Conservation (phyloP, 2,797 vertebrate genomes). For the Enteromius thamalakanensis region DNA sequence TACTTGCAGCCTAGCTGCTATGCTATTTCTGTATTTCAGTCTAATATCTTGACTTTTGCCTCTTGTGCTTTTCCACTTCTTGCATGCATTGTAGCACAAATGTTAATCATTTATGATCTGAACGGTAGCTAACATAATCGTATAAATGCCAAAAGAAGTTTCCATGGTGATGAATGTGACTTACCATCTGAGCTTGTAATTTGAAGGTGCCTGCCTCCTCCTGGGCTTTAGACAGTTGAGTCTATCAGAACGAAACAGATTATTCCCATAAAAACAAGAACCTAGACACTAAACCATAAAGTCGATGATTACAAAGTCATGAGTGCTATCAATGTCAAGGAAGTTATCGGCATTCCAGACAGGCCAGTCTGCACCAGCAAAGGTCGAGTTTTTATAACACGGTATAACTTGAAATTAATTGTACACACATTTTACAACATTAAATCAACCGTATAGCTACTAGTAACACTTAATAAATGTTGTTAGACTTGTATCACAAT, state of each 20-base stretch:
- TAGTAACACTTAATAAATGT: not conserved
- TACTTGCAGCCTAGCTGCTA: not conserved
- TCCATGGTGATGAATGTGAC: slow-evolving; percentile 56
- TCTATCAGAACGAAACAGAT: slow-evolving; percentile 72
- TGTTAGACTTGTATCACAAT: not conserved
- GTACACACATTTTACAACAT: not conserved
- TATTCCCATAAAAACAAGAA: slow-evolving; percentile 9
- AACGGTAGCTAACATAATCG: slow-evolving; percentile 9
- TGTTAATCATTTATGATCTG: not conserved
- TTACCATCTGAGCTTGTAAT: slow-evolving; percentile 87
- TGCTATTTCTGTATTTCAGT: not conserved
- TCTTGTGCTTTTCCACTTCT: not conserved
- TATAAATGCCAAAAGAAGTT: slow-evolving; percentile 26
- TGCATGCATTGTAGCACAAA: slow-evolving; percentile 4
- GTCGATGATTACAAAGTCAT: slow-evolving; percentile 9
- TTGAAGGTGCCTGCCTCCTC: slow-evolving; percentile 87
- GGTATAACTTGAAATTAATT: not conserved
- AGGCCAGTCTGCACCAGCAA: not conserved
- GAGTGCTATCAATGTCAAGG: not conserved
- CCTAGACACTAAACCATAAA: not conserved
- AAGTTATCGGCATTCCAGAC: not conserved
- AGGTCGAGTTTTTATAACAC: not conserved
- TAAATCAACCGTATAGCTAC: not conserved
- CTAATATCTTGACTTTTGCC: slow-evolving; percentile 10
- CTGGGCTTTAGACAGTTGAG: slow-evolving; percentile 85